Evolutionary conservation across 1,140 invertebrate species (phyloP).

Genomic region (Leptinotarsa texana): DNA sequence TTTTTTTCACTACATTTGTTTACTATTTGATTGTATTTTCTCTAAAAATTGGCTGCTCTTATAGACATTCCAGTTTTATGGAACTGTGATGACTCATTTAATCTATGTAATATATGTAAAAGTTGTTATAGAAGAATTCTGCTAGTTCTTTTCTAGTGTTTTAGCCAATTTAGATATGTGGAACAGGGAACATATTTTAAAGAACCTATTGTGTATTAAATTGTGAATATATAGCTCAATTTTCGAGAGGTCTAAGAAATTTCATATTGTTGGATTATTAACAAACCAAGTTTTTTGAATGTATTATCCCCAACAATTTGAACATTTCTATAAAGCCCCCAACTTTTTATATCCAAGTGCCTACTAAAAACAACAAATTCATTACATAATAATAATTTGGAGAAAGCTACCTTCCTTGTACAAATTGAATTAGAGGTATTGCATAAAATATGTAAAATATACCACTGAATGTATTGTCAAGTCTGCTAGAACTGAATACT

Average conservation of each 20-base stretch:
- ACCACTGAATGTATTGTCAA: not conserved
- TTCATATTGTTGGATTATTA: too few species aligned
- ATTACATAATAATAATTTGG: not conserved
- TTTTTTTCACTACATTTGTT: too few species aligned
- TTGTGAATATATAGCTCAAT: not conserved
- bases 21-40: too few species aligned
- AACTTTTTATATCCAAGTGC: not conserved
- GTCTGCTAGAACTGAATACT: not conserved
- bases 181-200: not conserved
- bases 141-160: not conserved
- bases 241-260: too few species aligned
- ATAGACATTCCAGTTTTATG: too few species aligned
- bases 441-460: not conserved
- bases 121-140: too few species aligned
- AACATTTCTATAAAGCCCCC: too few species aligned
- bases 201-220: not conserved
- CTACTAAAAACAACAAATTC: not conserved
- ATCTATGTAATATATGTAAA: too few species aligned
- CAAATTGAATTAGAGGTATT: not conserved
- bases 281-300: too few species aligned
- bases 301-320: too few species aligned
- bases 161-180: not conserved
- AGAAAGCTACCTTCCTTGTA: not conserved
- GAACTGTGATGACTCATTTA: too few species aligned
- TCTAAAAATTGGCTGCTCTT: too few species aligned